These are phyloP conservation scores for Zenarchopterus dispar DNA, from an alignment of 2,797 vertebrate genomes.

Conservation along the genomic window DNA sequence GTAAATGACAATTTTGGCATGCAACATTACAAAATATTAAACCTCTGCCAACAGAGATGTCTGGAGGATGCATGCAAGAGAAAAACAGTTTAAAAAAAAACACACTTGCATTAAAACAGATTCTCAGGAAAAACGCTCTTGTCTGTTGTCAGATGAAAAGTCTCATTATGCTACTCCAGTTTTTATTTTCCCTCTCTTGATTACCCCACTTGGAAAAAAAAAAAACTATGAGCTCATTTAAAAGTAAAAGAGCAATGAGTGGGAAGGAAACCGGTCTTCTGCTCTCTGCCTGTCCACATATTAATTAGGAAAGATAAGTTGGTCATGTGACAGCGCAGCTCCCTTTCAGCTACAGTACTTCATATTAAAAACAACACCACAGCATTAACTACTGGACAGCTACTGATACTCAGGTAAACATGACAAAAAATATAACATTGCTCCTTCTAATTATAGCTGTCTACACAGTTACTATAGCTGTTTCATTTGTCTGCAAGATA, in stretches of 20 bases:
- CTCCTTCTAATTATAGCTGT: slow-evolving; percentile 34
- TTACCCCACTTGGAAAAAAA: slow-evolving; percentile 16
- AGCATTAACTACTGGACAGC: slow-evolving; percentile 36
- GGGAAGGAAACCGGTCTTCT: not conserved
- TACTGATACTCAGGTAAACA: slow-evolving; percentile 53
- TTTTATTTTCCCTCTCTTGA: slow-evolving; percentile 13
- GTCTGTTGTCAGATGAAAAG: slow-evolving; percentile 53
- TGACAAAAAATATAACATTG: slow-evolving; percentile 47
- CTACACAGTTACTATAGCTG: slow-evolving; percentile 14
- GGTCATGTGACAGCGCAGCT: slow-evolving; percentile 45
- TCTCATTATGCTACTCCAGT: slow-evolving; percentile 26
- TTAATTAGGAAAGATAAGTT: slow-evolving; percentile 10
- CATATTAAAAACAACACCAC: slow-evolving; percentile 51
- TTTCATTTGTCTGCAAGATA: slow-evolving; percentile 26
- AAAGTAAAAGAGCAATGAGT: slow-evolving; percentile 6
- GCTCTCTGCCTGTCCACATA: slow-evolving; percentile 7
- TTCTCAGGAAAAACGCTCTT: slow-evolving; percentile 53
- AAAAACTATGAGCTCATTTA: not conserved
- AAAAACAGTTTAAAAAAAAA: slow-evolving; percentile 35
- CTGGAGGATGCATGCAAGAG: slow-evolving; percentile 51
- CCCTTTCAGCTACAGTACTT: slow-evolving; percentile 55
- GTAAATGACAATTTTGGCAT: slow-evolving; percentile 33
- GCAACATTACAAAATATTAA: slow-evolving; percentile 30
- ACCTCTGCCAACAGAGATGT: slow-evolving; percentile 19
- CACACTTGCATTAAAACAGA: slow-evolving; percentile 44